Base-by-base conservation (phyloP, 2,888 invertebrate genomes). In the Junonia oenone region DNA sequence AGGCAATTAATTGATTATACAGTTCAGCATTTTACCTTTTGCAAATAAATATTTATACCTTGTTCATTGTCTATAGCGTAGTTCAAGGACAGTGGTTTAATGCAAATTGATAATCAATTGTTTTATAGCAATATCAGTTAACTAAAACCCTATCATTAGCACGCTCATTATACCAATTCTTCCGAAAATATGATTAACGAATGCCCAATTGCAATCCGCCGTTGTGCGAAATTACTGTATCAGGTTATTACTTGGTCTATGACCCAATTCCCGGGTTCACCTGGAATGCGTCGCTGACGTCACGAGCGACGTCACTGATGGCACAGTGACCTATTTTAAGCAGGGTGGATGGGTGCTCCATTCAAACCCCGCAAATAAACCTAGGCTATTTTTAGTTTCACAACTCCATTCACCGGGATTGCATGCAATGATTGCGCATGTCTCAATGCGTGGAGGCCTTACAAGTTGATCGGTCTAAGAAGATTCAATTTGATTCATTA, bases 271-370 rank as follows among this genome's bases (percentile, higher is more conserved):
- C 72, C 63, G 38, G 38, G 38, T 60, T 76, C 76, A 80, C 78
- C 79, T 61, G 76, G 75, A 76, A 83, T 81, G 82, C 79, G 81
- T 72, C 38, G 17, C 22, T 85, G 86, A 86, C 88, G 88, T 86
- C 77, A 75, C 38, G 31, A 46, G 65, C 72, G 71, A 86, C 88
- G 89, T 84, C 82, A 84, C 77, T 26, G 60, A 49, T 79, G 87
- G 78, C 88, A 87, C 78, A 75, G 66, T 89, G 86, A 66, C 89
- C 89, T 75, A 85, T 81, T 78, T 80, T 62, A 50, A n/a, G 29
- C 43, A 43, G 22, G 43, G 43, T 43, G 66, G 55, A 59, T 59
- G 64, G 66, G 64, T 63, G 70, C 69, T 73, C 81, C 88, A 87
- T 88, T 87, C 87, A 88, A 2, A 66, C 79, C 81, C 82, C 80